These are phyloP conservation scores for Thunnus thynnus DNA, from an alignment of 2,113 vertebrate species.

Conservation along the genomic window DNA sequence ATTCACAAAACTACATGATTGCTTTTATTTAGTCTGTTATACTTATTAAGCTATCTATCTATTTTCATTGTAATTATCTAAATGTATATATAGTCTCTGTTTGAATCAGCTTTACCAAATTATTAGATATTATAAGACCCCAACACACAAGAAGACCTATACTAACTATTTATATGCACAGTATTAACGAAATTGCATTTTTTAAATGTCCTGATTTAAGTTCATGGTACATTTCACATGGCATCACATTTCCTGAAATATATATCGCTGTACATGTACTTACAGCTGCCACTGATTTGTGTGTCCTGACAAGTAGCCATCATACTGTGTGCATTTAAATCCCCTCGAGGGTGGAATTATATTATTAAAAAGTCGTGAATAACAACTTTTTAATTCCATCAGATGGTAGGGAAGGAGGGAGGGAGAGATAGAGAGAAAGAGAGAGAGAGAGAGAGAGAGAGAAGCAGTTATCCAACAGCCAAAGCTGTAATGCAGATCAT, in stretches of 20 bases:
- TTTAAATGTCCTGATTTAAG: slow-evolving; percentile 21
- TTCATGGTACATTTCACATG: slow-evolving; percentile 43
- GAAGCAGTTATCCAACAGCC: slow-evolving; percentile 67
- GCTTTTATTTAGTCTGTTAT: background rate
- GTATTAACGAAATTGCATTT: slow-evolving; percentile 3
- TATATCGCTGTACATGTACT: background rate
- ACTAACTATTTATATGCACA: background rate
- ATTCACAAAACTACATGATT: background rate
- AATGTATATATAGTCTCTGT: background rate
- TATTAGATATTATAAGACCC: background rate
- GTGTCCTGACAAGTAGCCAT: slow-evolving; percentile 53
- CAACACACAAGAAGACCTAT: background rate
- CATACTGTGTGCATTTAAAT: slow-evolving; percentile 66
- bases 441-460: slow-evolving; percentile 37
- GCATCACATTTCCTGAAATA: slow-evolving; percentile 14
- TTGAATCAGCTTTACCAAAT: background rate
- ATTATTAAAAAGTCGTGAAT: slow-evolving; percentile 38
- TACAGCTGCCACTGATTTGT: slow-evolving; percentile 45
- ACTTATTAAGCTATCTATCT: background rate
- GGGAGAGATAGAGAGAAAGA: slow-evolving; percentile 4
- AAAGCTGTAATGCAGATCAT: slow-evolving; percentile 70
- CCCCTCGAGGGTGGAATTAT: slow-evolving; percentile 60
- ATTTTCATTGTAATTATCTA: slow-evolving; percentile 1
- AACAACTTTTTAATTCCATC: slow-evolving; percentile 74
- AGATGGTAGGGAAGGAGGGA: slow-evolving; percentile 42